Percentiles rank a stretch among this genome's conserved stretches.
Conservation (phyloP, 1,140 invertebrate genomes). For the Platyscapa corneri region DNA sequence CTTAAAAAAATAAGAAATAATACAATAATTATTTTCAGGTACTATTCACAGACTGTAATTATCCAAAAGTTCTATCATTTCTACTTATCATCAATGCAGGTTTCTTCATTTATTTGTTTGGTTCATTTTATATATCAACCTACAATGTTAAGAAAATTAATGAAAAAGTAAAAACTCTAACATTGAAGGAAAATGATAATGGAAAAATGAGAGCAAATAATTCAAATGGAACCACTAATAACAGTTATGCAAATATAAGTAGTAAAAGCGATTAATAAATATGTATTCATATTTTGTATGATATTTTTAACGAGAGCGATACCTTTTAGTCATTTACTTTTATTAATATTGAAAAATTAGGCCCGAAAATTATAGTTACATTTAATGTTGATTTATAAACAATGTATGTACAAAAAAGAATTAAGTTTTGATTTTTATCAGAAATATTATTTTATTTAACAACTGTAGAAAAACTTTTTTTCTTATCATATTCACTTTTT, state of each 20-base stretch:
- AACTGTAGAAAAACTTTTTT: too few relatives aligned
- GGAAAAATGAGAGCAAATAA: conserved; percentile 14
- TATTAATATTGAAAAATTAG: background rate
- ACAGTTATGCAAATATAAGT: background rate
- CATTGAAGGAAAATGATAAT: conserved; percentile 26
- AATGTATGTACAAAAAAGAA: too few relatives aligned
- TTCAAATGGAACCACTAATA: background rate
- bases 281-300: background rate
- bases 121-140: conserved; percentile 85
- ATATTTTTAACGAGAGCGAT: background rate
- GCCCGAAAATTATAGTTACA: background rate
- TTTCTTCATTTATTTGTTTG: conserved; percentile 89
- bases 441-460: too few relatives aligned
- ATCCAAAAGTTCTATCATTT: conserved; percentile 80
- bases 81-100: conserved; percentile 83
- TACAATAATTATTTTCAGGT: conserved; percentile 15
- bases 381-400: background rate
- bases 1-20: background rate
- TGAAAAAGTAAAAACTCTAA: conserved; percentile 48
- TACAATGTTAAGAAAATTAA: conserved; percentile 72
- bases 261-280: conserved; percentile 29
- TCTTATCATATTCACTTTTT: too few relatives aligned
- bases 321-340: background rate
- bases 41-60: conserved; percentile 77
- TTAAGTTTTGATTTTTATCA: too few relatives aligned